Conservation (phyloP, 2,113 vertebrate species). For the Prunella fulvescens region DNA sequence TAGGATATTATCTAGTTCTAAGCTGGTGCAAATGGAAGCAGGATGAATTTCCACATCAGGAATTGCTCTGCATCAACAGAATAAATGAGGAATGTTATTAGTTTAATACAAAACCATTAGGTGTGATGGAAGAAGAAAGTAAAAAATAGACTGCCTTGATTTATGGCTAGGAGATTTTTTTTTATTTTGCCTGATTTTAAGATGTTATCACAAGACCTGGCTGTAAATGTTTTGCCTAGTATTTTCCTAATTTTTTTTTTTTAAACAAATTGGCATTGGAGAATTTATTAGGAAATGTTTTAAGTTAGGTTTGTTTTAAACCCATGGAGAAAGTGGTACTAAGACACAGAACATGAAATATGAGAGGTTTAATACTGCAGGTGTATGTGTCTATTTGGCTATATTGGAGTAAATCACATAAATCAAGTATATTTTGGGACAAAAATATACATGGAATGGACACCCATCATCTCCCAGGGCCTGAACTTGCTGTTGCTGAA, state of each 20-base stretch:
- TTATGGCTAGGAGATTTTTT: not conserved
- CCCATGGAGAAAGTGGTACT: not conserved
- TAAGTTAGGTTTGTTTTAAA: not conserved
- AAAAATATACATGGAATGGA: not conserved
- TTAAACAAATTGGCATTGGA: not conserved
- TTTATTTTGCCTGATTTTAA: not conserved
- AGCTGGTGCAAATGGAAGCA: not conserved
- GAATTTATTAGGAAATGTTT: not conserved
- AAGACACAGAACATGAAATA: not conserved
- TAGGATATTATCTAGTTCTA: not conserved
- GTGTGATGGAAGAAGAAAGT: not conserved
- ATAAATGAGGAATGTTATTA: not conserved
- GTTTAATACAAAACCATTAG: not conserved
- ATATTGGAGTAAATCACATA: not conserved
- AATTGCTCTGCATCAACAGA: not conserved
- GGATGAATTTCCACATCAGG: not conserved
- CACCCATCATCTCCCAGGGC: not conserved
- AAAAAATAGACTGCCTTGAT: not conserved
- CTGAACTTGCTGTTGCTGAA: not conserved
- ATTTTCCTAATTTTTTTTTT: not conserved
- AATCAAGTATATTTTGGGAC: not conserved
- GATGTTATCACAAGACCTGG: not conserved
- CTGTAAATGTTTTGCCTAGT: not conserved
- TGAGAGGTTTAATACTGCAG: not conserved
- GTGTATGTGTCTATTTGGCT: not conserved